Evolutionary conservation across 2,888 invertebrate genomes (phyloP), one percentile per base, ranked within the genome.

Genomic region (Drosophila ezoana): DNA sequence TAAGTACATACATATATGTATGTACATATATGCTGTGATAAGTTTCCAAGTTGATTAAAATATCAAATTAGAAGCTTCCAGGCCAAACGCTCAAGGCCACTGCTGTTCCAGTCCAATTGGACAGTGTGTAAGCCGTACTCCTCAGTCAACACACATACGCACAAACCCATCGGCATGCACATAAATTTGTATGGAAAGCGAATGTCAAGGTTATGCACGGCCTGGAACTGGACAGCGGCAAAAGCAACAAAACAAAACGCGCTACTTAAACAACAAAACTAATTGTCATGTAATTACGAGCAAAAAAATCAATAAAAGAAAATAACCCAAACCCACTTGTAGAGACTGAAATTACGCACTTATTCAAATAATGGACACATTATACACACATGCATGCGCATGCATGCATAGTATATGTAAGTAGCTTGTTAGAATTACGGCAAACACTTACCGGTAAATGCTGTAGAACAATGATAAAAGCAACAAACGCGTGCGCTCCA

Each of bases 161-260:
- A 43, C 52, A 38, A 10, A 43, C 20, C 52, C 45, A 72, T 72
- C 64, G 68, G 33, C 69, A 83, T 78, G 83, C 72, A 64, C 73
- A 72, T 66, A 61, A 70, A 64, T 78, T 79, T 59, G 62, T 48
- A 62, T 79, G 64, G 51, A 70, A 65, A 81, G 14, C 86, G 73
- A 86, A 83, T 86, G 82, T 82, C 82, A 82, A 82, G 82, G 82
- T 76, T 81, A 61, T 33, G 57, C 59, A 57, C 53, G 51, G 54
- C 54, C 20, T 61, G 52, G 52, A 59, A 48, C 38, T 58, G 57
- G 54, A 57, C 69, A 62, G 47, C 32, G 51, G 23, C 6, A 16
- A n/a, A 37, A 49, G 45, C 14, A 43, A 63, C 23, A 68, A 38
- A 68, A 38, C 38, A 51, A 48, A 52, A 38, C 49, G 28, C 23